Evolutionary conservation across 2,797 vertebrate genomes (phyloP), one percentile per base, ranked within the genome.

Genomic region (Perdix hodgsoniae): DNA sequence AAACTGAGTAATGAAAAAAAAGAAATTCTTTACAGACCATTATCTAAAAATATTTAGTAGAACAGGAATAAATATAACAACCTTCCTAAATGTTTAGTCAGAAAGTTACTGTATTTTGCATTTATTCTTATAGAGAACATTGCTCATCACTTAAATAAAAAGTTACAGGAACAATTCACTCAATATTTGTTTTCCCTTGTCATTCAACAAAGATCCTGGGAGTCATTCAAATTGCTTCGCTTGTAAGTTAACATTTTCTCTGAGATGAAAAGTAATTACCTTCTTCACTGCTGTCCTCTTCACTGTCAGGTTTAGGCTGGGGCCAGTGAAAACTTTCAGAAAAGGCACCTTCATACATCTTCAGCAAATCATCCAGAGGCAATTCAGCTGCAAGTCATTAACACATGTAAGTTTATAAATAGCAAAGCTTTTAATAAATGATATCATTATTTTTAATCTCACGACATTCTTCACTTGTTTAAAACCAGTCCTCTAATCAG

Each of bases 311-410:
- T 73, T 97, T 97, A 0, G 98, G 98, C 67, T 98, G 98, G 13
- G 99, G 98, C 99, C 99, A 99, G 71, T 98, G 98, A 93, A 99
- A 99, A 84, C 95, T 96, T 33, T 99, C 98, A 60, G 98, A 97
- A 70, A 99, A 99, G 85, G 99, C 99, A 19, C 99, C 99, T 90
- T 99, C 98, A 29, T 99, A 99, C 94, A 99, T 98, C 97, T 99
- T 99, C 77, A 98, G 92, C 97, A 99, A 94, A 71, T 98, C 98
- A 91, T 99, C 98, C 93, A 99, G 95, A 60, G 99, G 98, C 95
- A 99, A 95, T 95, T 99, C 99, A 95, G 99, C 99, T 99, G 72
- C 45, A 96, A 39, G 44, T 49, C 29, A 80, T 88, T 67, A 76
- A 86, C 82, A 31, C 23, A 87, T 4, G 2, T 10, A 84, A 76